Evolutionary conservation across 2,888 invertebrate genomes (phyloP), one percentile per base, ranked within the genome.

Genomic region (Fabriciana adippe): DNA sequence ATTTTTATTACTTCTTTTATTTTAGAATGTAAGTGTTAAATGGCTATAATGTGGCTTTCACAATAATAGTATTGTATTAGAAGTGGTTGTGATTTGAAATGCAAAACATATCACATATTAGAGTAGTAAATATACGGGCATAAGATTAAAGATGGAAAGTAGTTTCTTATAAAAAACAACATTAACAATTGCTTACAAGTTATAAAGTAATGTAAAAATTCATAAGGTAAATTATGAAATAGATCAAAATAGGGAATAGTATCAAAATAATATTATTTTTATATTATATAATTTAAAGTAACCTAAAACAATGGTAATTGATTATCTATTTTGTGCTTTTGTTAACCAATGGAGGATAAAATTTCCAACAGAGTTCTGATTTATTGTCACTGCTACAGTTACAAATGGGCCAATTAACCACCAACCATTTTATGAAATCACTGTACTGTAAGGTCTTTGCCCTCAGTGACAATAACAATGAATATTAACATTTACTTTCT

Each of bases 361-460:
- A 31, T 47, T 64, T 18, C 31, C 31, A n/a, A 6, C 13, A 50
- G 35, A 41, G 16, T 50, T 60, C 8, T 63, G 54, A 55, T 60
- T 63, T 51, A 60, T 50, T 21, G 35, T 8, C 59, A 67, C 47
- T 48, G 53, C 54, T 45, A 53, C 51, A 71, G 60, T 66, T 61
- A 62, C 47, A 68, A 68, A 71, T 61, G 66, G 64, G 68, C 68
- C 71, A 71, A 71, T 71, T 71, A 68, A 71, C 64, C 63, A 71
- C 64, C 60, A 68, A 56, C 47, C 67, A 67, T 67, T 70, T 59
- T 57, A 68, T 67, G 61, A 67, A 69, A 69, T 65, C 69, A 69
- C 55, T 67, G 55, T 55, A 71, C 62, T 59, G 61, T 67, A 67
- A 71, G 71, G 69, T 67, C 69, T 67, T 71, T 71, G 71, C 69